These are phyloP conservation scores for Heterochromis multidens DNA, from an alignment of 2,113 vertebrate species.

Conservation along the genomic window DNA sequence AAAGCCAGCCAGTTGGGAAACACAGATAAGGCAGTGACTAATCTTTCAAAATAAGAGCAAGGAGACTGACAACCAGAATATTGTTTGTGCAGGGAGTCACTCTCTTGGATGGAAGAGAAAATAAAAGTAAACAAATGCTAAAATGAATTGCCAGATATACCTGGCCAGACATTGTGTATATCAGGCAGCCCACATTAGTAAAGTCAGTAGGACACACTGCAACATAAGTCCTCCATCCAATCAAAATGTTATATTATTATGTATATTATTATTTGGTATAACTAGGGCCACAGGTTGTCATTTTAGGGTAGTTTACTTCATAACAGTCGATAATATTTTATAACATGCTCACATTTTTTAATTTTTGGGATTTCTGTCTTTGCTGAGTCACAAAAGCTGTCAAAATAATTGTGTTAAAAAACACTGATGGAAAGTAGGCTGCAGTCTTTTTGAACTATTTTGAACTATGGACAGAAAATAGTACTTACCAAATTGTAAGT, in stretches of 20 bases:
- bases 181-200: background rate
- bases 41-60: background rate
- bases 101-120: too few species aligned
- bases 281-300: background rate
- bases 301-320: background rate
- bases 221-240: background rate
- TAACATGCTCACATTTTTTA: background rate
- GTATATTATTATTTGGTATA: background rate
- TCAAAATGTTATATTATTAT: background rate
- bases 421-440: background rate
- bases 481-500: background rate
- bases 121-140: background rate
- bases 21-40: background rate
- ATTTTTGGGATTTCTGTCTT: background rate
- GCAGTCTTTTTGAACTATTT: background rate
- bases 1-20: background rate
- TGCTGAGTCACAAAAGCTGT: background rate
- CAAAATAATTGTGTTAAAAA: background rate
- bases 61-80: background rate
- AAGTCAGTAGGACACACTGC: background rate
- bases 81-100: background rate
- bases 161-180: too few species aligned
- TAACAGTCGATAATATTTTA: background rate
- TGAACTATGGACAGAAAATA: background rate
- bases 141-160: background rate